phyloP scores from a whole-genome alignment of 2,797 vertebrate genomes.

The Melanotaenia pygmaea region DNA sequence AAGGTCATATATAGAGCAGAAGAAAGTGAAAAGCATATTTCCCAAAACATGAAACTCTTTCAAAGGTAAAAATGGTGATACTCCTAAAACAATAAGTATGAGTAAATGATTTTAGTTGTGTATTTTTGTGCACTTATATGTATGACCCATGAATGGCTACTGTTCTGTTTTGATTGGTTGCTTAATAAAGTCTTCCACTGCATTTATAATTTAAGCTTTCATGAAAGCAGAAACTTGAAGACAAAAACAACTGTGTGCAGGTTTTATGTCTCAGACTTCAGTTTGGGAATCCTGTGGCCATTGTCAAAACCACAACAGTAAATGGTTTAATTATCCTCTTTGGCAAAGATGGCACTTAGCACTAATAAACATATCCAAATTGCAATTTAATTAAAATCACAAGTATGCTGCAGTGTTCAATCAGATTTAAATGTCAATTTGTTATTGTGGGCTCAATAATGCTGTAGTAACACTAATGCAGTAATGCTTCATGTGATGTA shows the following conservation, averaged over 20 bases:
- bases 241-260: background rate
- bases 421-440: constrained; percentile 37
- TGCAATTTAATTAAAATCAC: constrained; percentile 38
- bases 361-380: constrained; percentile 19
- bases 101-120: too few relatives aligned
- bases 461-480: background rate
- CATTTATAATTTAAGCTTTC: background rate
- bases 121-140: too few relatives aligned
- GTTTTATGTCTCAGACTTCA: background rate
- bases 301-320: background rate
- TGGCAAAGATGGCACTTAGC: constrained; percentile 7
- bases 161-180: background rate
- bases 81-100: too few relatives aligned
- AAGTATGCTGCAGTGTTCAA: constrained; percentile 18
- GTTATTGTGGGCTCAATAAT: constrained; percentile 18
- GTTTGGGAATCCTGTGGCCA: background rate
- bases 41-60: too few relatives aligned
- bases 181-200: background rate
- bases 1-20: too few relatives aligned
- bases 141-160: too few relatives aligned
- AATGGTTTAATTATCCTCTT: background rate
- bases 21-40: too few relatives aligned
- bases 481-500: constrained; percentile 13
- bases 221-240: background rate
- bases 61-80: too few relatives aligned